Evolutionary conservation across 2,113 vertebrate genomes (phyloP), one percentile per base, ranked within the genome.

Genomic region (Dendropsophus ebraccatus): DNA sequence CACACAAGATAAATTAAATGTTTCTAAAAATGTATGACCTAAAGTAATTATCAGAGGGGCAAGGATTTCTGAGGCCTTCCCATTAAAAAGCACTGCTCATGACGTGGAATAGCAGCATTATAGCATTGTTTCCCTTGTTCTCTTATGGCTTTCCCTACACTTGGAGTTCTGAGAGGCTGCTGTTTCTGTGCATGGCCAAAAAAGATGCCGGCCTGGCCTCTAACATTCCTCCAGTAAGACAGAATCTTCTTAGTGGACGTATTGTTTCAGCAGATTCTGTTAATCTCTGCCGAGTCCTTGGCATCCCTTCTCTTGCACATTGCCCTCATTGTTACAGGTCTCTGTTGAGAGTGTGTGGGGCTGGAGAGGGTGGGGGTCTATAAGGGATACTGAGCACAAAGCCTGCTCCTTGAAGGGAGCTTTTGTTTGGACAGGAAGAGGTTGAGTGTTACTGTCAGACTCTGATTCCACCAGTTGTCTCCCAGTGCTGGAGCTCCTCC

Each of bases 371-470:
- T 65, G 83, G 72, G 78, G 83, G 45, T 79, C 78, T 81, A 87
- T 19, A 54, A 87, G 85, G 78, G 41, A 62, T 74, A 35, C 77
- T 11, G 35, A 80, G 69, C 77, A 81, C 85, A 81, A 81, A 87
- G 77, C 76, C 77, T n/a, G 75, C 45, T 74, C 85, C 78, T 81
- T 87, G 85, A 87, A 28, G 73, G 88, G 83, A 50, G n/a, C 54
- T 88, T 91, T 85, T 88, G 85, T 90, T 70, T 37, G 84, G 65
- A 81, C 67, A 76, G 87, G 84, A 81, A 47, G 0, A 85, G 25
- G 86, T 67, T 30, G 54, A 76, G 86, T 67, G 81, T 2, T 21
- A 25, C 82, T 86, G 83, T 87, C 73, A 16, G 52, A 77, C 1
- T 65, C 19, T 60, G 45, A 32, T 0, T 41, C 88, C 60, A 74